Evolutionary conservation across 2,888 invertebrate species (phyloP), one percentile per base, ranked within the genome.

Genomic region (Pristionchus exspectatus): DNA sequence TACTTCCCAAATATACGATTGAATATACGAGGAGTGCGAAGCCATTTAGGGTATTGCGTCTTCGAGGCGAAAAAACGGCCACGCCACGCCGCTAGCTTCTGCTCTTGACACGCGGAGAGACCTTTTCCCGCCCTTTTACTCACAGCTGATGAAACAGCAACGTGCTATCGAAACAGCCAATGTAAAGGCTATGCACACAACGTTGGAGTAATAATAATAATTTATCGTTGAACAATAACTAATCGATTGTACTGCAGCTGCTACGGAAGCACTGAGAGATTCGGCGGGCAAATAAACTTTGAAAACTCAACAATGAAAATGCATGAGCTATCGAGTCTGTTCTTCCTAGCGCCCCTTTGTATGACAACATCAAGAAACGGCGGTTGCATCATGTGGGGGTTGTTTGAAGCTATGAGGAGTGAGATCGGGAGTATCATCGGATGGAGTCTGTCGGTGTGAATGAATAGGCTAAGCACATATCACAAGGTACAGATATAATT

Each of bases 381-480:
- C 18, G 77, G 38, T 77, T 77, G 44, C 77, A 77, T 77, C 77
- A 77, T 77, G 77, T 33, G 44, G 38, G 44, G 33, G 24, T 50
- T n/a, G n/a, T 24, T 77, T 44, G 77, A 77, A 77, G 77, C 77
- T 44, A 44, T 44, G 38, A 50, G n/a, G 77, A 77, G 44, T 77
- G 77, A 77, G 77, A 77, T 77, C 77, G 50, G n/a, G 18, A 30
- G 24, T 33, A 77, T 77, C 77, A 77, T 77, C 77, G 77, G 77
- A 77, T n/a, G 4, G 16, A 9, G 44, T 44, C 24, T 21, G 77
- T 77, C 77, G 3, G n/a, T 59, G 69, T 4, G 30, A n/a, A 66
- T 21, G n/a, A 50, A 9, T 3, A 50, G 44, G 33, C 18, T 18
- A 38, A 38, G 1, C 2, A 18, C 69, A 74, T 30, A 74, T 74